phyloP scores from a whole-genome alignment of 2,113 vertebrate genomes.

The Hippocampus guttulatus region DNA sequence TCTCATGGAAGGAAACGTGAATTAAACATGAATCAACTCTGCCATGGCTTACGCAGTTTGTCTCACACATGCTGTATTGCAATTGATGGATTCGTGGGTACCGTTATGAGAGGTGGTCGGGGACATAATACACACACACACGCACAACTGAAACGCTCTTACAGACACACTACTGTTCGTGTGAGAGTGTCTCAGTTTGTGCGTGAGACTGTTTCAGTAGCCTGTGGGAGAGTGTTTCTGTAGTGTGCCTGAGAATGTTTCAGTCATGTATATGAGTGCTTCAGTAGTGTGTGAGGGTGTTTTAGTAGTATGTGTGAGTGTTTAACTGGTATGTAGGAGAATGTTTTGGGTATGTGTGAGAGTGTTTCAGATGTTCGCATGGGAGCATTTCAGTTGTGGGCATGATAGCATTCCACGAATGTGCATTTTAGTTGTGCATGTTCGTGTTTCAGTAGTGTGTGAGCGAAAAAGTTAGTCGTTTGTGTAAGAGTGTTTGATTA shows the following conservation, averaged over 20 bases:
- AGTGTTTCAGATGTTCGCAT: not conserved
- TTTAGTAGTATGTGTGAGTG: no score
- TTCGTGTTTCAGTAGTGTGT: no score
- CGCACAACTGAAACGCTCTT: not conserved
- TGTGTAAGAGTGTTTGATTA: not conserved
- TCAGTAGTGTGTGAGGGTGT: no score
- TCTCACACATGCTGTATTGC: conserved; percentile 1
- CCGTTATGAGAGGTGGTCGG: conserved; percentile 27
- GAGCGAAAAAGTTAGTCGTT: no score
- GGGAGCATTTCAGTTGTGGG: not conserved
- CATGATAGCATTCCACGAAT: not conserved
- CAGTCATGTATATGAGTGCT: no score
- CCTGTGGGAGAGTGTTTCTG: no score
- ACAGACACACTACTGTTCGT: not conserved
- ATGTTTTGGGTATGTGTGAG: not conserved
- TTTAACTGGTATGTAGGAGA: no score
- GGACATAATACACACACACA: not conserved
- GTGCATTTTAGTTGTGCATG: not conserved
- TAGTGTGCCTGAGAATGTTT: no score
- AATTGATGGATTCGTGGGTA: conserved; percentile 14
- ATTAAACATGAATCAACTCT: not conserved
- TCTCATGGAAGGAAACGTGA: not conserved
- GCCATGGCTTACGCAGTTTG: not conserved
- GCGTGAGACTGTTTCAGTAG: no score
- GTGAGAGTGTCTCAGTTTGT: no score